Percentiles rank a stretch among this genome's conserved stretches.
Evolutionary conservation across 2,113 vertebrate species (phyloP).

Genomic region (Lepisosteus oculatus): DNA sequence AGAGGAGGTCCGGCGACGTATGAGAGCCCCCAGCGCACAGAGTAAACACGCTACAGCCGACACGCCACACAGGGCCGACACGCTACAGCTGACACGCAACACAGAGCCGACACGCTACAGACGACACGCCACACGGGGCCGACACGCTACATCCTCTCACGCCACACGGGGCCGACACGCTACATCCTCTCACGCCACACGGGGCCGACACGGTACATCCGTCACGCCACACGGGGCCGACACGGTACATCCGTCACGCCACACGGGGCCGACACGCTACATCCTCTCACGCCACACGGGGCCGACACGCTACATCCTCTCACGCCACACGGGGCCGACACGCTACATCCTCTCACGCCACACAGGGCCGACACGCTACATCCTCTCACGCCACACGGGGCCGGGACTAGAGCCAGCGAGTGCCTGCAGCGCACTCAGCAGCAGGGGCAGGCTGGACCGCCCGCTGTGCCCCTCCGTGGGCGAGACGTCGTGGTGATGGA

Average conservation of each 20-base stretch:
- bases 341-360: too few species aligned
- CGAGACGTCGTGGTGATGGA: background rate
- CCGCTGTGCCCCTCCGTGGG: background rate
- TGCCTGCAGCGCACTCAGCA: background rate
- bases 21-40: slow-evolving; percentile 21
- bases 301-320: too few species aligned
- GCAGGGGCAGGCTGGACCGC: background rate
- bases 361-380: too few species aligned
- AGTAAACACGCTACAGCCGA: background rate
- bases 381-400: too few species aligned
- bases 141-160: background rate
- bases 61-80: background rate
- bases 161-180: background rate
- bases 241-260: too few species aligned
- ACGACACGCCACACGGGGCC: background rate
- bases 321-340: too few species aligned
- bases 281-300: too few species aligned
- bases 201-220: too few species aligned
- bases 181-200: too few species aligned
- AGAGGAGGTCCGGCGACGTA: slow-evolving; percentile 61
- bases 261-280: too few species aligned
- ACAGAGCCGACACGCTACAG: background rate
- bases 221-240: too few species aligned
- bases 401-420: background rate
- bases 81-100: background rate